These are phyloP conservation scores for Frieseomelitta varia DNA, from an alignment of 1,140 invertebrate species.

Conservation along the genomic window DNA sequence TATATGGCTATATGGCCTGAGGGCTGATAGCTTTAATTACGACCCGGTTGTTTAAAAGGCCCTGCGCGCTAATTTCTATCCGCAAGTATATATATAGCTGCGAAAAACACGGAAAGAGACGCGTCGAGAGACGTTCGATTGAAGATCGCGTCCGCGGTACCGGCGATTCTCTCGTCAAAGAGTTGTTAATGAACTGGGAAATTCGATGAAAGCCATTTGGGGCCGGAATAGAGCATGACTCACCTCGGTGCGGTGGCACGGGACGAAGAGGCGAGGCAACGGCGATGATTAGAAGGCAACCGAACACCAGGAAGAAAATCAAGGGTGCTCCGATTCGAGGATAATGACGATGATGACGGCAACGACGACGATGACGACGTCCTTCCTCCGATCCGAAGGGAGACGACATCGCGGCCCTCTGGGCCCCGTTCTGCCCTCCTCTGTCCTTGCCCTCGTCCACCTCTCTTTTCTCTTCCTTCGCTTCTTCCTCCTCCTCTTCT, in stretches of 20 bases:
- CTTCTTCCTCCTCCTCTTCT: background rate
- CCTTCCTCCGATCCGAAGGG: conserved; percentile 31
- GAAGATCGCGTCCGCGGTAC: background rate
- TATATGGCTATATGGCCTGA: background rate
- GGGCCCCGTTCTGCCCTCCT: conserved; percentile 6
- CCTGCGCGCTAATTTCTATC: background rate
- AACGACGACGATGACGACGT: too few relatives aligned
- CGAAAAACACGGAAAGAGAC: background rate
- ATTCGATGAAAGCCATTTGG: background rate
- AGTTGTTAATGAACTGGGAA: conserved; percentile 3
- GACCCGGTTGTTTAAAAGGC: background rate
- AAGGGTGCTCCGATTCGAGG: conserved; percentile 16
- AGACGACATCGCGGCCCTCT: conserved; percentile 47
- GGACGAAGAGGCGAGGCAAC: conserved; percentile 60
- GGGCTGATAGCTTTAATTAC: background rate
- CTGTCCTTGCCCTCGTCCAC: background rate
- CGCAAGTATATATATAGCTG: background rate
- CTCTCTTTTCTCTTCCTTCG: conserved; percentile 19
- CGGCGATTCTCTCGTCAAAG: background rate
- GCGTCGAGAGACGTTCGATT: background rate
- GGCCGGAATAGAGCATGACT: conserved; percentile 43
- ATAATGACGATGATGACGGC: conserved; percentile 6
- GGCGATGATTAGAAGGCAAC: conserved; percentile 47
- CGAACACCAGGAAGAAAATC: conserved; percentile 47
- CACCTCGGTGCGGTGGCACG: conserved; percentile 51